Conservation (phyloP, 2,888 invertebrate species). For the Cotesia congregata region DNA sequence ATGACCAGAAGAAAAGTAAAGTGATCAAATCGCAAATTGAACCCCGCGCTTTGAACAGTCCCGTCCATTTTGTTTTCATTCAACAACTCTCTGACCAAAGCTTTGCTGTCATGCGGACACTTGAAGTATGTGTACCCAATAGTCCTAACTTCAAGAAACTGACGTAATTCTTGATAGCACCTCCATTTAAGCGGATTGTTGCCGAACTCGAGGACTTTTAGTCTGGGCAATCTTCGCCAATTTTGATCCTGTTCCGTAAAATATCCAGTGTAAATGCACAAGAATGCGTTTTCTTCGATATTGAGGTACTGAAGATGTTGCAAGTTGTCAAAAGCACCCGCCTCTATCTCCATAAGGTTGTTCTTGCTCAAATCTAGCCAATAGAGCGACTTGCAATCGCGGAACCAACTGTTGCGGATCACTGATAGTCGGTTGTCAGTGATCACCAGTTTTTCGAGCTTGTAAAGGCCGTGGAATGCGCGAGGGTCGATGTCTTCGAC, state of each 20-base stretch:
- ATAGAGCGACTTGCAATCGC: slow-evolving; percentile 46
- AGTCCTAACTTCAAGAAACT: slow-evolving; percentile 54
- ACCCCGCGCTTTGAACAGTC: not conserved
- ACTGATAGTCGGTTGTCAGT: slow-evolving; percentile 54
- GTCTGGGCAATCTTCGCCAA: slow-evolving; percentile 47
- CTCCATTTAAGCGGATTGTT: slow-evolving; percentile 60
- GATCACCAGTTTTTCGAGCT: slow-evolving; percentile 52
- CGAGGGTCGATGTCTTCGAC: slow-evolving; percentile 51
- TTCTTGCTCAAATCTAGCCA: slow-evolving; percentile 57
- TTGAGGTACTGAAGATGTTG: slow-evolving; percentile 53
- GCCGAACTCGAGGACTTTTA: slow-evolving; percentile 54
- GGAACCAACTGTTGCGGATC: slow-evolving; percentile 53
- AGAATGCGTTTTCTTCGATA: slow-evolving; percentile 58
- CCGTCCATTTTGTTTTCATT: slow-evolving; percentile 22
- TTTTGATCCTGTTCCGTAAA: slow-evolving; percentile 39
- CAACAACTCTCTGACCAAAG: slow-evolving; percentile 43
- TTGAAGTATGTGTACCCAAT: slow-evolving; percentile 47
- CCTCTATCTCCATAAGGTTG: slow-evolving; percentile 54
- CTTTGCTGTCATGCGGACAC: slow-evolving; percentile 48
- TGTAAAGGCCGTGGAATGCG: slow-evolving; percentile 51
- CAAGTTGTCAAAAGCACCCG: slow-evolving; percentile 51
- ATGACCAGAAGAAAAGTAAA: not conserved
- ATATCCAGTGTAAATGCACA: slow-evolving; percentile 58
- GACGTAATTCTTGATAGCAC: slow-evolving; percentile 57
- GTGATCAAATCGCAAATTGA: not conserved